Evolutionary conservation across 2,113 vertebrate species (phyloP).

Genomic region (Dromiciops gliroides): DNA sequence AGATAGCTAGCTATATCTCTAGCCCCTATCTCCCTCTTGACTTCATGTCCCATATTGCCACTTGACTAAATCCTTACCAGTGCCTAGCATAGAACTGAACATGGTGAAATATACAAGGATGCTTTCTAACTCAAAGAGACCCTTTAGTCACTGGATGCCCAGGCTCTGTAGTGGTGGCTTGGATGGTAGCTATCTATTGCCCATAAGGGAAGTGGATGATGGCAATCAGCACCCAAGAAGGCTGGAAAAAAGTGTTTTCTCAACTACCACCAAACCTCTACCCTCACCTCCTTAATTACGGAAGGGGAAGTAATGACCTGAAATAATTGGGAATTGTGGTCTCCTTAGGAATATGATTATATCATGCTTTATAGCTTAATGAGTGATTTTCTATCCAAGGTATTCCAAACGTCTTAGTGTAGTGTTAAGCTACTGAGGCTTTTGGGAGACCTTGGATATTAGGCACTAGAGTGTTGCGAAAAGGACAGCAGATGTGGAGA

Average conservation of each 20-base stretch:
- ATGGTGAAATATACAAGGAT: background rate
- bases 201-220: background rate
- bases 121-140: background rate
- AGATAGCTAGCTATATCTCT: background rate
- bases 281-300: background rate
- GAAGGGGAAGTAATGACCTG: background rate
- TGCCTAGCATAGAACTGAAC: background rate
- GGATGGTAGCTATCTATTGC: background rate
- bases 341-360: background rate
- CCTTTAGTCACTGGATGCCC: background rate
- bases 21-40: background rate
- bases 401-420: background rate
- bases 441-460: background rate
- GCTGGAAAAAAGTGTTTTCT: background rate
- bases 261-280: background rate
- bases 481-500: background rate
- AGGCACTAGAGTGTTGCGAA: background rate
- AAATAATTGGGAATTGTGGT: background rate
- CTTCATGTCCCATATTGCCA: background rate
- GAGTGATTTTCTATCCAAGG: background rate
- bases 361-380: background rate
- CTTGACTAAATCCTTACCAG: background rate
- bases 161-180: no score
- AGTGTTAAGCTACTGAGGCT: background rate
- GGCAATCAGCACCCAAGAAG: background rate